Evolutionary conservation across 2,888 invertebrate species (phyloP).

Genomic region (Apamea monoglypha): DNA sequence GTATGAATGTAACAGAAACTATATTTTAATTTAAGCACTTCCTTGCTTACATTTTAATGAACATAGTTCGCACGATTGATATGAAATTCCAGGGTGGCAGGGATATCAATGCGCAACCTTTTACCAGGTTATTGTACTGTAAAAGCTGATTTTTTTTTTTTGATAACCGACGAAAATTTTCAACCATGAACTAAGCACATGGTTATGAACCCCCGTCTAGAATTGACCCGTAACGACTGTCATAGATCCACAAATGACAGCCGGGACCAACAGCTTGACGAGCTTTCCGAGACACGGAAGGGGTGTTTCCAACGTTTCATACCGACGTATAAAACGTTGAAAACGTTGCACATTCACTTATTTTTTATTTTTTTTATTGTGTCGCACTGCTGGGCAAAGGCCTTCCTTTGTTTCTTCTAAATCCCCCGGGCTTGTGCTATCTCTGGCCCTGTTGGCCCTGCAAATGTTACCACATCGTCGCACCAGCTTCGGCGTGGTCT

Average conservation of each 20-base stretch:
- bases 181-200: too few species aligned
- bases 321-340: not conserved
- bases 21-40: conserved; percentile 7
- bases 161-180: too few species aligned
- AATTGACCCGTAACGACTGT: not conserved
- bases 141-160: too few species aligned
- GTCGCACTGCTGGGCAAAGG: too few species aligned
- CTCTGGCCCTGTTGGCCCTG: too few species aligned
- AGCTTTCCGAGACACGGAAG: not conserved
- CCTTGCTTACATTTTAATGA: not conserved
- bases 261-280: not conserved
- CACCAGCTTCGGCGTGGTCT: too few species aligned
- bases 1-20: not conserved
- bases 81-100: not conserved
- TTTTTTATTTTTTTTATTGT: too few species aligned
- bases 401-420: too few species aligned
- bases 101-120: not conserved
- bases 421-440: too few species aligned
- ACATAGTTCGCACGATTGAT: not conserved
- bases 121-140: too few species aligned
- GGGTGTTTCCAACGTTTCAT: too few species aligned
- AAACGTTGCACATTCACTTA: not conserved
- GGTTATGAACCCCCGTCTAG: not conserved
- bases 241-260: not conserved
- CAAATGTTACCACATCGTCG: too few species aligned